Conservation (phyloP, 2,113 vertebrate species). For the western clawed frog (Xenopus tropicalis) region UCB_Xtro_10.0 CM004445.2:86547501-86548000, state of each 20-base stretch:
- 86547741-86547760: neutral
- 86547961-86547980: no score
- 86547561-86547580: neutral
- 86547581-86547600: constrained; percentile 12
- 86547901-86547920: no score
- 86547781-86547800: neutral
- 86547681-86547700: constrained; percentile 18
- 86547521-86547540: no score
- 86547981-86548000: no score
- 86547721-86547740: neutral
- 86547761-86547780: neutral
- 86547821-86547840: constrained; percentile 26
- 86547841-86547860: no score
- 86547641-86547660: constrained; percentile 11
- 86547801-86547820: neutral
- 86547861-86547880: no score
- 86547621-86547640: constrained; percentile 20
- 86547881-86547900: no score
- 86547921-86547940: no score
- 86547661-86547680: constrained; percentile 30
- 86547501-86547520: no score
- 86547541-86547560: neutral
- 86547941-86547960: no score
- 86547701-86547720: neutral
- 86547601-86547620: constrained; percentile 16